Evolutionary conservation across 1,140 invertebrate genomes (phyloP), one percentile per base, ranked within the genome.

Genomic region (Solenopsis fugax): DNA sequence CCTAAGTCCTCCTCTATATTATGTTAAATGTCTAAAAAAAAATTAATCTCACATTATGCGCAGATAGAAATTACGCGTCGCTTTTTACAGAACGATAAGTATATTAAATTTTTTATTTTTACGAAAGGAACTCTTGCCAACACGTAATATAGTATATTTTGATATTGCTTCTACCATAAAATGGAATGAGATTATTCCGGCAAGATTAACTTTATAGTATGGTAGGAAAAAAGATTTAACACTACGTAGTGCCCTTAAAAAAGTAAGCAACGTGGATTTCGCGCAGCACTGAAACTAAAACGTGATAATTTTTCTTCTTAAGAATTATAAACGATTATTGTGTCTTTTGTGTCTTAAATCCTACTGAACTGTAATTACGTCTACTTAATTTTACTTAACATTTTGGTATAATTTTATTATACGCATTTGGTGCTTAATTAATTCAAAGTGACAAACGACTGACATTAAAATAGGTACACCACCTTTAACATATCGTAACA

Each of bases 171-270:
- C 45, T 80, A 67, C 29, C 60, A 24, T 67, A 80, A 67, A 80
- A 67, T 37, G 45, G 12, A 78, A 78, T 29, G 45, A 65, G 29
- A 80, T 80, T 80, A 67, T 18, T 64, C 29, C 45, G 29, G 48
- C 29, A 65, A 80, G 48, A 37, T 80, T 78, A 78, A 65, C 29
- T 80, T 67, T 69, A 67, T 34, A 67, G 37, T 67, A 69, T 52
- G 9, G 34, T 29, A 62, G 34, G 9, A 64, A 29, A 64, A 64
- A n/a, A 1, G 6, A 48, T 64, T 78, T 78, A 77, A 29, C 37
- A 64, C 18, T 4, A 21, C 12, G 24, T 34, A 78, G 18, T 34
- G n/a, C 62, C 6, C 6, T 67, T 54, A 52, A 65, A 67, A 56
- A 52, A 50, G 34, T 21, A 52, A 78, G 29, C 24, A 52, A 67